A percentile compares a stretch with the other conserved stretches of the same genome.
Conservation (phyloP, 2,797 vertebrate species). For the Sphenodon punctatus region DNA sequence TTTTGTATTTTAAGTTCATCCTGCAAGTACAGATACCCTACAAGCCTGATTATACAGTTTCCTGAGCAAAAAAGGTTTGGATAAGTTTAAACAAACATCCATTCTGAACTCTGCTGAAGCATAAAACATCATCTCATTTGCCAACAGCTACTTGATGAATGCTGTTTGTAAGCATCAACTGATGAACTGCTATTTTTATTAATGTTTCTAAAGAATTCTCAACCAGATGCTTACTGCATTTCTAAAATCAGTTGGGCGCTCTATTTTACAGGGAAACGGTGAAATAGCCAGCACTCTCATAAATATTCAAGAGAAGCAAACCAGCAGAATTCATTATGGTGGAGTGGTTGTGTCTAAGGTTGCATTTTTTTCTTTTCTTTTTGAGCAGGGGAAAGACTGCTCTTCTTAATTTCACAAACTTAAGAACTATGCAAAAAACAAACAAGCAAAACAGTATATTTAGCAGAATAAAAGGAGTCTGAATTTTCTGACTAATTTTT, state of each 20-base stretch:
- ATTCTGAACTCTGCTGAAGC: background rate
- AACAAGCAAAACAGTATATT: no score
- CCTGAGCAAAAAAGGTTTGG: constrained; percentile 10
- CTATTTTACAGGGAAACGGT: background rate
- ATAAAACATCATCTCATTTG: background rate
- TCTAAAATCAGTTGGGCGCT: background rate
- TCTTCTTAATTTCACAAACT: no score
- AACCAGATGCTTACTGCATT: background rate
- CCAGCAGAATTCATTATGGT: no score
- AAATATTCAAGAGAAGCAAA: background rate
- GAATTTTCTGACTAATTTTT: no score
- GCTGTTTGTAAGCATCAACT: constrained; percentile 11
- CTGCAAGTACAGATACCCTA: constrained; percentile 25
- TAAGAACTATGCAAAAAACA: no score
- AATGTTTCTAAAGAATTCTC: constrained; percentile 14
- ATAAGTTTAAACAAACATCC: constrained; percentile 22
- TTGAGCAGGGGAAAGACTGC: no score
- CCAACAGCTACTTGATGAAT: background rate
- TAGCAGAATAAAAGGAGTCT: no score
- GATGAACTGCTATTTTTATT: constrained; percentile 25
- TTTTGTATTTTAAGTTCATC: constrained; percentile 31
- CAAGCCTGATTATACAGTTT: constrained; percentile 20
- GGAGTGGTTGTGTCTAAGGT: no score
- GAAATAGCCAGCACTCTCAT: background rate
- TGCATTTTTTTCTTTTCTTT: no score